phyloP scores from a whole-genome alignment of 2,113 vertebrate species.

The Anguilla japonica region DNA sequence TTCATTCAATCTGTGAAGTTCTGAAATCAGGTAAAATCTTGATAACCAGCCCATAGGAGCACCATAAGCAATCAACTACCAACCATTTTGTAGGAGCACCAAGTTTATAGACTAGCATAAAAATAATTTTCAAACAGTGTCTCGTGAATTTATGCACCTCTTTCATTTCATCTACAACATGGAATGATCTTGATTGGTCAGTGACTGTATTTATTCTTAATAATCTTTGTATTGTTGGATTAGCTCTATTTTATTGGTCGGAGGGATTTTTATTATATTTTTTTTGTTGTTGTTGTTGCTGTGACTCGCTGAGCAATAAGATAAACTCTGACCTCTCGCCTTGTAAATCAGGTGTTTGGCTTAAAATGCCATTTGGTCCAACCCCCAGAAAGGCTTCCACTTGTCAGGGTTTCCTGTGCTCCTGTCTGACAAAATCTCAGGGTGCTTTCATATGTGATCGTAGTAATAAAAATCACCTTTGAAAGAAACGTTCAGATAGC shows the following conservation, averaged over 20 bases:
- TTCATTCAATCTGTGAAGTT: background rate
- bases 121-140: slow-evolving; percentile 36
- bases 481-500: background rate
- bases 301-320: slow-evolving; percentile 21
- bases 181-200: slow-evolving; percentile 21
- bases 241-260: background rate
- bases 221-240: background rate
- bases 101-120: slow-evolving; percentile 7
- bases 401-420: background rate
- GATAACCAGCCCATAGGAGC: background rate
- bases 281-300: background rate
- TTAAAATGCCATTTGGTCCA: too few relatives aligned
- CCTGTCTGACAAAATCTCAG: background rate
- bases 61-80: background rate
- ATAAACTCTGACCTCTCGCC: background rate
- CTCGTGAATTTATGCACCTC: slow-evolving; percentile 30
- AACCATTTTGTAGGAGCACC: background rate
- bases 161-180: slow-evolving; percentile 49
- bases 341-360: too few relatives aligned
- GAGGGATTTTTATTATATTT: slow-evolving; percentile 13
- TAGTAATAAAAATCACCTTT: background rate
- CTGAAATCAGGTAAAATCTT: background rate
- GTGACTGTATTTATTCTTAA: slow-evolving; percentile 23
- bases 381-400: too few relatives aligned
- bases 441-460: background rate